phyloP scores from a whole-genome alignment of 1,140 invertebrate genomes.

The Drosophila repleta region DNA sequence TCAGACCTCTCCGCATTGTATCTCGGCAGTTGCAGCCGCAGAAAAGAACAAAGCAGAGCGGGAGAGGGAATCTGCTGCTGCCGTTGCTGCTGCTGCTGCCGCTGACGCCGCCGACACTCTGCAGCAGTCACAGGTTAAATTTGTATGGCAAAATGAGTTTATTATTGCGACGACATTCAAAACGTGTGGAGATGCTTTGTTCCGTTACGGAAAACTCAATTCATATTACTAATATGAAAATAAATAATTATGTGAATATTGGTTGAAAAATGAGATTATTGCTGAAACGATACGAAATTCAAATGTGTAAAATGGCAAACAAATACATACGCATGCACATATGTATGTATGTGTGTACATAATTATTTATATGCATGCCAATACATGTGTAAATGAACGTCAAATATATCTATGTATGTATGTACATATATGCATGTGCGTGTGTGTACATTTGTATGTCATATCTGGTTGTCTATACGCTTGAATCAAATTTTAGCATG shows the following conservation, averaged over 20 bases:
- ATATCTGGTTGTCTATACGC: slow-evolving; percentile 42
- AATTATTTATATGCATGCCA: slow-evolving; percentile 1
- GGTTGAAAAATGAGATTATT: slow-evolving; percentile 45
- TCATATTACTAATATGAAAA: neutral
- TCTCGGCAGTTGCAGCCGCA: slow-evolving; percentile 60
- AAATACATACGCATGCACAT: neutral
- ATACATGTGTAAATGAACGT: slow-evolving; percentile 6
- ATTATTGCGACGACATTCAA: slow-evolving; percentile 70
- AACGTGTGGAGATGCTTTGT: slow-evolving; percentile 57
- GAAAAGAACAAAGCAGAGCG: slow-evolving; percentile 28
- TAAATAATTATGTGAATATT: slow-evolving; percentile 51
- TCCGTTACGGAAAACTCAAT: slow-evolving; percentile 18
- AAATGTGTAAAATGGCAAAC: slow-evolving; percentile 37
- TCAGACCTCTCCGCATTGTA: slow-evolving; percentile 44
- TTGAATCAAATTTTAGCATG: slow-evolving; percentile 70
- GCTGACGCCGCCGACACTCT: slow-evolving; percentile 25
- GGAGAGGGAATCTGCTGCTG: slow-evolving; percentile 48
- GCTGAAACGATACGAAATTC: slow-evolving; percentile 2
- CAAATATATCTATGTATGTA: slow-evolving; percentile 8
- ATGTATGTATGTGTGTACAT: neutral
- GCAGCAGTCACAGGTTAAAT: slow-evolving; percentile 52
- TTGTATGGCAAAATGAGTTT: slow-evolving; percentile 65
- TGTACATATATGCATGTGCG: neutral
- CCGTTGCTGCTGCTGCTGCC: slow-evolving; percentile 28
- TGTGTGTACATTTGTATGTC: neutral